Evolutionary conservation across 2,888 invertebrate genomes (phyloP), one percentile per base, ranked within the genome.

Genomic region (Azorinus chamasolen): DNA sequence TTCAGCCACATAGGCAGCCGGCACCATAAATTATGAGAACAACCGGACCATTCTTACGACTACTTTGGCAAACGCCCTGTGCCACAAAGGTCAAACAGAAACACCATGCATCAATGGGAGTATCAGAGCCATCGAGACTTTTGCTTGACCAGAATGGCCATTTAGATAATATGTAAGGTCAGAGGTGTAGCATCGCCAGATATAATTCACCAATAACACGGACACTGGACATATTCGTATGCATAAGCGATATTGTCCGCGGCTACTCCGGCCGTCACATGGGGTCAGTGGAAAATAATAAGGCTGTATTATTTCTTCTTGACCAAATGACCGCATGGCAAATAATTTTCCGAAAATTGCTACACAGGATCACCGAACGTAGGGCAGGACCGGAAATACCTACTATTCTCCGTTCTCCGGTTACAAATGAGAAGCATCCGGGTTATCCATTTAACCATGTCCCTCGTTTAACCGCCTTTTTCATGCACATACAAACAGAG

Each of bases 21-120:
- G 25, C 72, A 48, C 75, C 72, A 80, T 80, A 80, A 80, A 80
- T 80, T 76, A 80, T 51, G 37, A 39, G 45, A 78, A 78, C 73
- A 73, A 78, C 69, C 39, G 43, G 43, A 43, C 57, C 61, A 61
- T 73, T 73, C 73, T 72, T 69, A 39, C 32, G 51, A 58, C 24
- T 64, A 62, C 63, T 61, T 62, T 74, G 79, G 75, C 79, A 72
- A 58, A 54, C 68, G 69, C 72, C 79, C 72, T 62, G 53, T 72
- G 65, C 78, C 62, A 58, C 59, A 58, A 57, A 65, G 79, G 75
- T 80, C 75, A 80, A 61, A 69, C 43, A 22, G 22, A 57, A 55
- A 73, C 37, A 62, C 57, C 62, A 57, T 45, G 66, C 58, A 14
- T 22, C 66, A 53, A 66, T 66, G 62, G 62, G 66, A 57, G 62